Base-by-base conservation (phyloP, 2,797 vertebrate species). In the Remorina albescens region DNA sequence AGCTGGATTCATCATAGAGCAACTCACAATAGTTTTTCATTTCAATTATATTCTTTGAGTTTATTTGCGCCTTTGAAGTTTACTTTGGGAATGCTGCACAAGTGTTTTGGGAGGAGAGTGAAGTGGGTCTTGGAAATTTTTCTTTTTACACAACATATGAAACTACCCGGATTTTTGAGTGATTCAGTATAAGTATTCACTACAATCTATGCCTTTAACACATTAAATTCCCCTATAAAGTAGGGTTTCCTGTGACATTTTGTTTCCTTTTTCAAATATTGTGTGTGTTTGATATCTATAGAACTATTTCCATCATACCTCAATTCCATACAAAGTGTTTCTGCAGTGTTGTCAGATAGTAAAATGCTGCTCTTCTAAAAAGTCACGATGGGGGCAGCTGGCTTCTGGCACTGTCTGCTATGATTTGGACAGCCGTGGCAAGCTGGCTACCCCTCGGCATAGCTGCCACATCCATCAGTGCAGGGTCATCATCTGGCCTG, bases 401-500 rank as follows among this genome's bases (percentile, higher is more conserved):
- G n/a, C 41, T 44, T 72, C 65, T 74, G 67, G 82, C 74, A 69
- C 71, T 73, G 67, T 65, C 51, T 83, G 63, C 74, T 81, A 37
- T 58, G 66, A 86, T 84, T 58, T 12, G 8, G 56, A 74, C 76
- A 68, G 67, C 64, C 34, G 25, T 39, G 39, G 78, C 66, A 70
- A 74, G 75, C 72, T 72, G 81, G 71, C 88, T 86, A 71, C 70
- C 80, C 64, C 63, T 82, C 36, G 80, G 83, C 87, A 84, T 81
- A 71, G 73, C 81, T 76, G 85, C 80, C 84, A 79, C 89, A 94
- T 94, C 86, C 86, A 90, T 94, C 93, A 93, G 65, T 39, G 23
- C 71, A 61, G 87, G 90, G 92, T 89, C 91, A 83, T 84, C 85
- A 83, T 90, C 82, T 86, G 85, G 89, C 88, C 80, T 49, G 77